These are phyloP conservation scores for Ammospiza nelsoni DNA, from an alignment of 2,113 vertebrate species.

Conservation along the genomic window DNA sequence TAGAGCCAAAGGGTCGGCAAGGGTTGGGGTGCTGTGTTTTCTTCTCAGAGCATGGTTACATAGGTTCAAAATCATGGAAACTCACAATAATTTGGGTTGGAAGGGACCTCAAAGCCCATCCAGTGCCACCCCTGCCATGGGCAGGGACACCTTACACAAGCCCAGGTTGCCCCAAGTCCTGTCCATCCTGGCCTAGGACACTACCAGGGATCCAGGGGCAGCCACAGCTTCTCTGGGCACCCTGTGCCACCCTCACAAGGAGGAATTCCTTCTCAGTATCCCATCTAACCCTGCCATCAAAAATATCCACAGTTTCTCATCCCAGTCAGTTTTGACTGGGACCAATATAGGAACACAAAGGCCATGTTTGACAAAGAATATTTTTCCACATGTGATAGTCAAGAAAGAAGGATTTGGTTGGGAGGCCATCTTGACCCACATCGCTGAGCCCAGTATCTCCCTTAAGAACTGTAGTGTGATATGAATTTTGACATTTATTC, in stretches of 20 bases:
- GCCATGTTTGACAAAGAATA: background rate
- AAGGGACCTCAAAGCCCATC: fast-evolving
- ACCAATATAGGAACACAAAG: background rate
- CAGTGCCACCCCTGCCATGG: background rate
- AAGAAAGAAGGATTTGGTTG: background rate
- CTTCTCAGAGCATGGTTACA: background rate
- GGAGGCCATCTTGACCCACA: background rate
- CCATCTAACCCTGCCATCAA: background rate
- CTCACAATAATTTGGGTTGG: background rate
- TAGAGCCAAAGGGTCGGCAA: background rate
- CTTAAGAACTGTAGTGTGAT: background rate
- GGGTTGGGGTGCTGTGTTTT: background rate
- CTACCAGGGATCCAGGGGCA: background rate
- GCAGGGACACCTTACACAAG: fast-evolving
- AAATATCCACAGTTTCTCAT: background rate
- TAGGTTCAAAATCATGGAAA: background rate
- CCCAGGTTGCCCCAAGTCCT: fast-evolving
- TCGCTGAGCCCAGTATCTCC: background rate
- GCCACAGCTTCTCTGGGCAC: background rate
- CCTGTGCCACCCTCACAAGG: background rate
- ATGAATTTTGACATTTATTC: background rate
- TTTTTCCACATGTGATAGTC: fast-evolving
- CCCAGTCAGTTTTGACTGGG: background rate
- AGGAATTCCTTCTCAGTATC: fast-evolving
- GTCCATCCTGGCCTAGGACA: fast-evolving